Evolutionary conservation across 1,140 invertebrate genomes (phyloP).

Genomic region (Tetragnatha versicolor): DNA sequence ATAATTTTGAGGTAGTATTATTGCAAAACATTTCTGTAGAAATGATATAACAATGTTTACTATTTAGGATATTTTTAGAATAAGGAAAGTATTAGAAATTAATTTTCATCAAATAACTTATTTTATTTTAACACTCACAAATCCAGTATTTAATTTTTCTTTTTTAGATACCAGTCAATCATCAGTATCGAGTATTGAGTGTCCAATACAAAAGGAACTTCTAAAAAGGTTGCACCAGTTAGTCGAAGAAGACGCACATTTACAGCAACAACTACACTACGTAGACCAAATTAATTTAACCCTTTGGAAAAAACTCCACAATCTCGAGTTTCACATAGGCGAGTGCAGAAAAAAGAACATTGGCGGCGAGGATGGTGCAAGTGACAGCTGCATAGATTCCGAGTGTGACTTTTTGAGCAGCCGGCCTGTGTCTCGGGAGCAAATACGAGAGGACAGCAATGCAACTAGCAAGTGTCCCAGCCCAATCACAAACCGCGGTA

Average conservation of each 20-base stretch:
- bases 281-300: conserved; percentile 51
- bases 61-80: too few relatives aligned
- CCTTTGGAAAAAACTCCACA: conserved; percentile 52
- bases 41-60: too few relatives aligned
- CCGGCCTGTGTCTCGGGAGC: conserved; percentile 8
- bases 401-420: conserved; percentile 10
- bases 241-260: conserved; percentile 41
- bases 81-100: too few relatives aligned
- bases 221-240: conserved; percentile 35
- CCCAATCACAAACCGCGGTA: neutral
- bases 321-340: conserved; percentile 46
- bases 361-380: conserved; percentile 51
- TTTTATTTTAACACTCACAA: too few relatives aligned
- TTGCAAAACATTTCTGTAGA: too few relatives aligned
- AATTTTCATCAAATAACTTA: too few relatives aligned
- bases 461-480: neutral
- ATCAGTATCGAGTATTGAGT: neutral
- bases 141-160: too few relatives aligned
- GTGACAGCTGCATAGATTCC: conserved; percentile 41
- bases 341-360: conserved; percentile 54
- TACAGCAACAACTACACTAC: conserved; percentile 52
- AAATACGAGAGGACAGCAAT: conserved; percentile 14
- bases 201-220: conserved; percentile 43
- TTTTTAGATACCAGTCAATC: neutral
- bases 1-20: too few relatives aligned